phyloP scores from a whole-genome alignment of 2,888 invertebrate genomes.

The Hirtodrosophila histrioides region DNA sequence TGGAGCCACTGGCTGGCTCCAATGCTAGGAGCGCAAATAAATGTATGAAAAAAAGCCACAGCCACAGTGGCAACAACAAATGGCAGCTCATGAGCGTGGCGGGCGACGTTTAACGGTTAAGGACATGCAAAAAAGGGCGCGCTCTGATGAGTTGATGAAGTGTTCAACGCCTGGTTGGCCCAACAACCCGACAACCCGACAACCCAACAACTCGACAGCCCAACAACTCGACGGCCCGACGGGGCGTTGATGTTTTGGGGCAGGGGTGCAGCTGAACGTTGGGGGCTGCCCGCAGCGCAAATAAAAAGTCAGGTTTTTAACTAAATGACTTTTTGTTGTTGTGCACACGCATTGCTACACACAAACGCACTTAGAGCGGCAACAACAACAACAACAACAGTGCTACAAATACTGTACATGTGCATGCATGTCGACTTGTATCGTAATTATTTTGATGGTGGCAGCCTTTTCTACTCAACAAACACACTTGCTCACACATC shows the following conservation, averaged over 20 bases:
- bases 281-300: slow-evolving; percentile 73
- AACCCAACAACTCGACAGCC: not conserved
- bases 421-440: slow-evolving; percentile 74
- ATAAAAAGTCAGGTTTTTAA: slow-evolving; percentile 81
- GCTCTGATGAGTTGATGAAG: slow-evolving; percentile 80
- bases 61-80: slow-evolving; percentile 62
- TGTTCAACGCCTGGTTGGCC: slow-evolving; percentile 77
- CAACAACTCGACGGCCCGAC: not conserved
- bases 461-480: slow-evolving; percentile 63
- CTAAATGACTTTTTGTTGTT: slow-evolving; percentile 81
- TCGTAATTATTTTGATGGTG: slow-evolving; percentile 81
- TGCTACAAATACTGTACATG: slow-evolving; percentile 37
- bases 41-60: slow-evolving; percentile 30
- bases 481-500: slow-evolving; percentile 8
- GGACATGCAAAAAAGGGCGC: slow-evolving; percentile 78
- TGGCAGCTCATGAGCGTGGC: slow-evolving; percentile 56
- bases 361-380: slow-evolving; percentile 76
- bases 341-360: slow-evolving; percentile 80
- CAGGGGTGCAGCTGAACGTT: slow-evolving; percentile 43
- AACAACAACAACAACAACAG: slow-evolving; percentile 41
- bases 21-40: slow-evolving; percentile 40
- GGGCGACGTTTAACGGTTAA: slow-evolving; percentile 74
- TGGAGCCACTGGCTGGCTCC: slow-evolving; percentile 11
- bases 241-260: slow-evolving; percentile 9
- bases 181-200: slow-evolving; percentile 8